Percentiles rank a stretch among this genome's conserved stretches.
Evolutionary conservation across 2,797 vertebrate species (phyloP).

Genomic region (Dromococcyx pavoninus): DNA sequence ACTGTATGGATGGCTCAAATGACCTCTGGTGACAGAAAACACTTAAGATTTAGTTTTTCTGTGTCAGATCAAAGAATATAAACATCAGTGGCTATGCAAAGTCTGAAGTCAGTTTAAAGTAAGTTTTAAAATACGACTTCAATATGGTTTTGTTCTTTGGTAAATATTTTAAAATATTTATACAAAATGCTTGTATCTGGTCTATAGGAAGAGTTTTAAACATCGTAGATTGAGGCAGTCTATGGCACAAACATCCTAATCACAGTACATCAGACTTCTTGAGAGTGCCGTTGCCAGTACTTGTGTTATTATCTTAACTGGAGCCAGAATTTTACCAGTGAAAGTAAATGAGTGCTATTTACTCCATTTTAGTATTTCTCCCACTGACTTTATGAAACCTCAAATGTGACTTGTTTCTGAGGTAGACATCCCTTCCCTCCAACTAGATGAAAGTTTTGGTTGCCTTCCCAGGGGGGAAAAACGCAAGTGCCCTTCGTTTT

Average conservation of each 20-base stretch:
- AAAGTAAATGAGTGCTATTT: background rate
- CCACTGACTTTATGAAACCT: background rate
- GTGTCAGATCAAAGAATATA: constrained; percentile 22
- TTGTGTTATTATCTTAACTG: background rate
- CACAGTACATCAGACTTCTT: background rate
- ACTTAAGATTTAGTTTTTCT: background rate
- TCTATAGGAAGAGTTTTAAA: background rate
- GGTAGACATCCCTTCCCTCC: background rate
- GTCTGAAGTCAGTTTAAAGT: background rate
- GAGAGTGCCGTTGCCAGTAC: background rate
- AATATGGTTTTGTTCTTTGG: constrained; percentile 12
- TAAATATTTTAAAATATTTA: constrained; percentile 51
- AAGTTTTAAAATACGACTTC: constrained; percentile 26
- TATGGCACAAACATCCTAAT: background rate
- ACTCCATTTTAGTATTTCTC: background rate
- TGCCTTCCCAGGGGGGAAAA: background rate
- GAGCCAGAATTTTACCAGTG: background rate
- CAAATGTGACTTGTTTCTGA: background rate
- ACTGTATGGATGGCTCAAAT: background rate
- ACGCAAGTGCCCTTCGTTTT: background rate
- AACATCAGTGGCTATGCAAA: background rate
- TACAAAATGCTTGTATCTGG: background rate
- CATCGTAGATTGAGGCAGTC: background rate
- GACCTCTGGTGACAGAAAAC: constrained; percentile 1
- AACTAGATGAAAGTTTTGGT: background rate